Evolutionary conservation across 1,140 invertebrate species (phyloP).

Genomic region (Calliopsis andreniformis): DNA sequence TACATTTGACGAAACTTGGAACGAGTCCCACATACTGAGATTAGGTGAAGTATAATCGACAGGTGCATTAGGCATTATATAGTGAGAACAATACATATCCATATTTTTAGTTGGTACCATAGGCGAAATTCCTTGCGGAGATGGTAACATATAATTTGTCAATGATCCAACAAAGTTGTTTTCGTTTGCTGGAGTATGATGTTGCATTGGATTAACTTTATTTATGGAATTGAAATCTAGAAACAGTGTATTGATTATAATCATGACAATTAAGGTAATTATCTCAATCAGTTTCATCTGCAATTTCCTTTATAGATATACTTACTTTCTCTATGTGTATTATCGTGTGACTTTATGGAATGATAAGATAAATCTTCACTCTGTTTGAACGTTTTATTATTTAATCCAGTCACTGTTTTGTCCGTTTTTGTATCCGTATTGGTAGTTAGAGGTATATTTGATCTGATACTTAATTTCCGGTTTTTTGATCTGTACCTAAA

Average conservation of each 20-base stretch:
- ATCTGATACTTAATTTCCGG: constrained; percentile 80
- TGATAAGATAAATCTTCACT: constrained; percentile 72
- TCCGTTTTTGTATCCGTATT: constrained; percentile 70
- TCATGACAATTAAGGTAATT: too few relatives aligned
- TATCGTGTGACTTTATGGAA: constrained; percentile 73
- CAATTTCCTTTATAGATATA: constrained; percentile 21
- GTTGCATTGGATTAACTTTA: constrained; percentile 69
- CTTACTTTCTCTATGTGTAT: constrained; percentile 71
- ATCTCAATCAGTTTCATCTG: not conserved
- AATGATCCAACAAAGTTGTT: constrained; percentile 76
- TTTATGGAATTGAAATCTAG: constrained; percentile 71
- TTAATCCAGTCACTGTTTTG: constrained; percentile 60
- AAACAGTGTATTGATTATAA: constrained; percentile 24
- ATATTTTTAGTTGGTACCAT: constrained; percentile 71
- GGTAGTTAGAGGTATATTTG: constrained; percentile 64
- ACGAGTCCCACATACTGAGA: constrained; percentile 75
- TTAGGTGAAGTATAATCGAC: constrained; percentile 74
- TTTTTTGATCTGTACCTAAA: constrained; percentile 83
- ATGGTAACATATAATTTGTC: constrained; percentile 74
- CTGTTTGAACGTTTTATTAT: constrained; percentile 73
- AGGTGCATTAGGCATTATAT: constrained; percentile 73
- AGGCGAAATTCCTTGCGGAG: constrained; percentile 69
- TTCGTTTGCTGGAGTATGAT: constrained; percentile 71
- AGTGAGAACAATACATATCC: constrained; percentile 75
- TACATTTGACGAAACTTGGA: constrained; percentile 70